These are phyloP conservation scores for Ricordea florida DNA, from an alignment of 92 coral and sea anemone genomes.

Conservation along the genomic window DNA sequence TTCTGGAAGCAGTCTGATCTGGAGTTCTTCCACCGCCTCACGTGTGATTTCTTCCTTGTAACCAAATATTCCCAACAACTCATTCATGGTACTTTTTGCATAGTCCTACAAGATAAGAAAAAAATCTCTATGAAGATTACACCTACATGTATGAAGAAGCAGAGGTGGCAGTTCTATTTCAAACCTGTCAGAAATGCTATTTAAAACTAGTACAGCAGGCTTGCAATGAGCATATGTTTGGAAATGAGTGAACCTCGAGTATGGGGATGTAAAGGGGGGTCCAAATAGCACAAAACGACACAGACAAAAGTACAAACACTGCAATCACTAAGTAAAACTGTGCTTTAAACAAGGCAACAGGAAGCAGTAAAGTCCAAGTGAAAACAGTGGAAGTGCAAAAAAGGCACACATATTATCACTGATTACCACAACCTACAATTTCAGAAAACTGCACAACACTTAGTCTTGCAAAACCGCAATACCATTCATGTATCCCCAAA, in stretches of 20 bases:
- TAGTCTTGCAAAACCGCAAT: too few species aligned
- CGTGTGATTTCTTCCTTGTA: constrained; percentile 87
- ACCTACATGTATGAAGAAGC: not conserved
- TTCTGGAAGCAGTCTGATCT: constrained; percentile 58
- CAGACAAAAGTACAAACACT: not conserved
- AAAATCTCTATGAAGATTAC: not conserved
- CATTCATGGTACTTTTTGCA: constrained; percentile 98
- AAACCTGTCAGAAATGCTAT: not conserved
- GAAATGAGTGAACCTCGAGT: too few species aligned
- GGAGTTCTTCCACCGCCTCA: constrained; percentile 79
- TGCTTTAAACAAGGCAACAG: too few species aligned
- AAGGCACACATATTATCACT: too few species aligned
- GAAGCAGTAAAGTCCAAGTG: too few species aligned
- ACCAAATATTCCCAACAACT: constrained; percentile 95
- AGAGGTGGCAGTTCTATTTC: not conserved
- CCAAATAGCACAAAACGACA: not conserved
- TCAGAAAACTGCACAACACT: too few species aligned
- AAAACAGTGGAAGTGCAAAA: too few species aligned
- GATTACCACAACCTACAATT: too few species aligned
- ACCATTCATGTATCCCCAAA: too few species aligned
- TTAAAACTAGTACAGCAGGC: not conserved
- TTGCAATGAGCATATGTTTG: too few species aligned
- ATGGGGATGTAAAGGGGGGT: too few species aligned
- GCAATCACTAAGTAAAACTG: not conserved
- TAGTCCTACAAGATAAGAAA: constrained; percentile 76